Base-by-base conservation (phyloP, 2,113 vertebrate genomes). In the Plestiodon gilberti region DNA sequence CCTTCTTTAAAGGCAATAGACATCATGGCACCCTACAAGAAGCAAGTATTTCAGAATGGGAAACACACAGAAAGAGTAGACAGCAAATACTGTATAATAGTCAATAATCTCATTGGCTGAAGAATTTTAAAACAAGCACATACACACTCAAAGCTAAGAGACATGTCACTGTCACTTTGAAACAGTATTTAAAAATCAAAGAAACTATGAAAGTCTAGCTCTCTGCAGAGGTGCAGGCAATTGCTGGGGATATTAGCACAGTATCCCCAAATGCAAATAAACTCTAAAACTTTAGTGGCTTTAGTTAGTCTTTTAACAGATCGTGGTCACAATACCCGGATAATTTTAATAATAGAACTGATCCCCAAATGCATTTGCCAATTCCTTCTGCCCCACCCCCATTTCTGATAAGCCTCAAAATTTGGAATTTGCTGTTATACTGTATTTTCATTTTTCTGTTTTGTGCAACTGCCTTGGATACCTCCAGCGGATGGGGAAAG, bases 1-100 rank as follows among this genome's bases (percentile, higher is more conserved):
- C 98, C 98, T 93, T 99, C 99, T 94, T 99, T 99, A 95, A 96
- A 99, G 38, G 98, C 98, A 85, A 99, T 94, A 86, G 98, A 99
- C 98, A 99, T 98, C 98, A 99, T 99, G 52, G 99, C 99, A 62
- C 96, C 98, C 99, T 99, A 94, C 3, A 87, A 91, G 1, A 38
- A 88, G 1, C 67, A 82, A 87, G 35, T 65, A 23, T 59, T 87
- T 62, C n/a, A 48, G 40, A 64, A 70, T 40, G 20, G 57, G 35
- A 23, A 30, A 61, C 64, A 25, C 4, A 28, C 80, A 82, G 59
- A 38, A 78, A 75, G 43, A 67, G 11, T n/a, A 69, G 57, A 7
- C 20, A 3, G n/a, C 11, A 17, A n/a, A n/a, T n/a, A n/a, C n/a
- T n/a, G n/a, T 1, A 35, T 5, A 78, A 3, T 15, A 76, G 55